Evolutionary conservation across 2,888 invertebrate genomes (phyloP).

Genomic region (Arenicola marina): DNA sequence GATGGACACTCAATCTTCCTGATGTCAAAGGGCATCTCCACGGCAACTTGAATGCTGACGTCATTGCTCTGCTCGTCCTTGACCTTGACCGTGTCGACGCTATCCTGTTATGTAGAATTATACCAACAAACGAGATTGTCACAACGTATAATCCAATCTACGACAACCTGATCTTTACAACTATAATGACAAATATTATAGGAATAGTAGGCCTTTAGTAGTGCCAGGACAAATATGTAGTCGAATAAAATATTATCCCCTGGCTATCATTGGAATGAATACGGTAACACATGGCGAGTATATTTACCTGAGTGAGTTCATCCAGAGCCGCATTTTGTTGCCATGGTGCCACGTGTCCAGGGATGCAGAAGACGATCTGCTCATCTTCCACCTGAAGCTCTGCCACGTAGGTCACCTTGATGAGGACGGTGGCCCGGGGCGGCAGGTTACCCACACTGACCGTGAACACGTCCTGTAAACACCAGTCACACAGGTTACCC

Average conservation of each 20-base stretch:
- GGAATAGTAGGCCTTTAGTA: too few relatives aligned
- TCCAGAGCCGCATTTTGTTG: conserved; percentile 46
- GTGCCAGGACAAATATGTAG: background rate
- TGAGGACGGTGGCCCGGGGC: conserved; percentile 53
- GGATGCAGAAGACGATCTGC: conserved; percentile 54
- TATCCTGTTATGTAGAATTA: too few relatives aligned
- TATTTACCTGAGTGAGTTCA: conserved; percentile 45
- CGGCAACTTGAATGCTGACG: conserved; percentile 45
- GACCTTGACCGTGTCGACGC: conserved; percentile 36
- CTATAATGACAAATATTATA: too few relatives aligned
- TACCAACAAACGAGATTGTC: too few relatives aligned
- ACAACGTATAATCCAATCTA: too few relatives aligned
- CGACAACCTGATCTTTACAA: too few relatives aligned
- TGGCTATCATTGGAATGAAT: background rate
- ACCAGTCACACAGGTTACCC: too few relatives aligned
- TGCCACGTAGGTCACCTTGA: conserved; percentile 62
- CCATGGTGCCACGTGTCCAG: conserved; percentile 59
- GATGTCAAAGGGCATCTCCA: conserved; percentile 62
- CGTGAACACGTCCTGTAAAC: conserved; percentile 62
- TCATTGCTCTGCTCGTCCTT: conserved; percentile 23
- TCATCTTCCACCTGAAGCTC: conserved; percentile 59
- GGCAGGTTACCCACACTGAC: conserved; percentile 62
- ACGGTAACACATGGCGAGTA: background rate
- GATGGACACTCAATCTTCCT: conserved; percentile 50
- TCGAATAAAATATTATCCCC: background rate